phyloP scores from a whole-genome alignment of 2,797 vertebrate genomes.

The Falco biarmicus region DNA sequence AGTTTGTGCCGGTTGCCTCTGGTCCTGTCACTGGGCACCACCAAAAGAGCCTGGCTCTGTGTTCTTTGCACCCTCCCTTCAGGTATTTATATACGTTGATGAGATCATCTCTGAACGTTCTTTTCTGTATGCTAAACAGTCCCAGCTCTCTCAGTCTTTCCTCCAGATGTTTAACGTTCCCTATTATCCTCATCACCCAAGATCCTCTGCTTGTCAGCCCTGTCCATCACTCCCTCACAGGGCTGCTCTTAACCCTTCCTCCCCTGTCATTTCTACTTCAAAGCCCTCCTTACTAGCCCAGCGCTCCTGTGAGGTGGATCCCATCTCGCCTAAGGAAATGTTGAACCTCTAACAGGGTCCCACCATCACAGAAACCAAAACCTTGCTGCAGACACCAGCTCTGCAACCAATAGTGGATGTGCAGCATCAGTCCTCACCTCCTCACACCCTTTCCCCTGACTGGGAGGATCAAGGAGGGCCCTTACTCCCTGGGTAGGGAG shows the following conservation, averaged over 20 bases:
- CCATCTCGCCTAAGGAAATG: neutral
- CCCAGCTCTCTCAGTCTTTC: too few species aligned
- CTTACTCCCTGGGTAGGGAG: neutral
- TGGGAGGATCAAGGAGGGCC: rapidly evolving
- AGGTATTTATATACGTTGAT: too few species aligned
- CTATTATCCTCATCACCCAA: too few species aligned
- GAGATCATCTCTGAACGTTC: too few species aligned
- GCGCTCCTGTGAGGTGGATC: neutral
- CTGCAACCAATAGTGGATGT: neutral
- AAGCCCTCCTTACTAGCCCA: neutral
- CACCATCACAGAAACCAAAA: neutral
- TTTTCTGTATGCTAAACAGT: too few species aligned
- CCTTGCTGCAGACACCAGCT: neutral
- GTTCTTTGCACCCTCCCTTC: too few species aligned
- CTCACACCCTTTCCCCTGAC: neutral
- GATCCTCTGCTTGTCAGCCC: too few species aligned
- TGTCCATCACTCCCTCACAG: neutral
- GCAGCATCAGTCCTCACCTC: neutral
- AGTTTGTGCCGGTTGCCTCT: too few species aligned
- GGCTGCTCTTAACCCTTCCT: neutral
- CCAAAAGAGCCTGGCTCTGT: too few species aligned
- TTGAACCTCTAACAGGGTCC: neutral
- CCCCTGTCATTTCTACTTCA: neutral
- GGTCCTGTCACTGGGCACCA: too few species aligned
- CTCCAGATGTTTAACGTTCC: too few species aligned